Percentiles rank a stretch among this genome's conserved stretches.
Conservation (phyloP, 2,888 invertebrate genomes). For the Rutpela maculata region DNA sequence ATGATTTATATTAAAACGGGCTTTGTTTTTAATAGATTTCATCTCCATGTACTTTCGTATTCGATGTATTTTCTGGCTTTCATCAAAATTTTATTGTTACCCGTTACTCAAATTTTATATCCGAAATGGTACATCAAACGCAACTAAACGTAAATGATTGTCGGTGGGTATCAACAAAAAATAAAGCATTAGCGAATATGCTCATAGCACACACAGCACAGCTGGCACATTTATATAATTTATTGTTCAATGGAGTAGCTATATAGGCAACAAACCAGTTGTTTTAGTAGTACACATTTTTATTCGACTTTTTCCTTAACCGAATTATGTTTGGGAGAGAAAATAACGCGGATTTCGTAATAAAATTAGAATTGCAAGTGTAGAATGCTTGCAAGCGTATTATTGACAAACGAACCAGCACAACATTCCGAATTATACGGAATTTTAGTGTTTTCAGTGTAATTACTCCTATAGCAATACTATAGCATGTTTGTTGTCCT, state of each 20-base stretch:
- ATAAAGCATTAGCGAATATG: slow-evolving; percentile 1
- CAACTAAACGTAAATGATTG: slow-evolving; percentile 7
- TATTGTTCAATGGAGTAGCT: neutral
- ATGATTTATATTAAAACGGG: neutral
- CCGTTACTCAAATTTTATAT: slow-evolving; percentile 1
- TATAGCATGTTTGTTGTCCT: no score
- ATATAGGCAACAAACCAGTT: neutral
- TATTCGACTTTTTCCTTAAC: slow-evolving; percentile 1
- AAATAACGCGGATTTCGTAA: neutral
- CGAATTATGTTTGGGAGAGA: neutral
- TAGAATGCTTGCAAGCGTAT: neutral
- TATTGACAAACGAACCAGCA: neutral
- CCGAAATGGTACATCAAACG: neutral
- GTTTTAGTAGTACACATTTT: neutral
- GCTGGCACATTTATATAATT: slow-evolving; percentile 7
- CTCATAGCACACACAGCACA: slow-evolving; percentile 2
- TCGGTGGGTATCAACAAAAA: neutral
- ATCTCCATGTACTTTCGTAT: neutral
- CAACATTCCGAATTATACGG: neutral
- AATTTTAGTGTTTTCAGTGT: no score
- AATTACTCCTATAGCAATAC: no score
- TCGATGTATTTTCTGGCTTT: neutral
- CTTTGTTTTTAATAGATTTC: neutral
- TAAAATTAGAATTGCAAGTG: neutral
- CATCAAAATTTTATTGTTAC: neutral